Conservation (phyloP, 2,113 vertebrate species). For the Panurus biarmicus region DNA sequence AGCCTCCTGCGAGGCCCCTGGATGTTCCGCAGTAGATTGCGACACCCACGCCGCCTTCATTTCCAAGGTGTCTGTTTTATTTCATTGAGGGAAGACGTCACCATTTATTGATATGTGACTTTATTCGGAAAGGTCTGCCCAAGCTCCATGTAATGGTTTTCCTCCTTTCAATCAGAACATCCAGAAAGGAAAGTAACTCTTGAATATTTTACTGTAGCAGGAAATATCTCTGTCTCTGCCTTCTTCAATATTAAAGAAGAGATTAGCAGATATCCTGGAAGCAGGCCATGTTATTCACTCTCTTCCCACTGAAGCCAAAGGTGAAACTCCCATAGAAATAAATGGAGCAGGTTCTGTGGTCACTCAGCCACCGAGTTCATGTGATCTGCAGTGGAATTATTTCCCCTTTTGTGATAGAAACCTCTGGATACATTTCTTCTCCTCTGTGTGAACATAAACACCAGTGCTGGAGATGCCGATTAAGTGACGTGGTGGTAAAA, state of each 20-base stretch:
- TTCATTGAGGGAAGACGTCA: slow-evolving; percentile 25
- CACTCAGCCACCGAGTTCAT: neutral
- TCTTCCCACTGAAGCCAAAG: slow-evolving; percentile 33
- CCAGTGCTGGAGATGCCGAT: neutral
- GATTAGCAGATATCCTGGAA: slow-evolving; percentile 51
- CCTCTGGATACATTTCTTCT: neutral
- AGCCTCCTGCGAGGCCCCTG: slow-evolving; percentile 3
- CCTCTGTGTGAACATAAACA: neutral
- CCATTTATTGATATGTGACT: slow-evolving; percentile 8
- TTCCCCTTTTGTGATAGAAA: slow-evolving; percentile 16
- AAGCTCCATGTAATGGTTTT: slow-evolving; percentile 6
- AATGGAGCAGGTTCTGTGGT: slow-evolving; percentile 6
- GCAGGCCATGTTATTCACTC: slow-evolving; percentile 7
- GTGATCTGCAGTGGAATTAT: neutral
- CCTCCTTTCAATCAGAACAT: slow-evolving; percentile 2
- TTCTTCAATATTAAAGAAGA: slow-evolving; percentile 49
- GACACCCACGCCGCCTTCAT: neutral
- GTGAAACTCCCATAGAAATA: slow-evolving; percentile 23
- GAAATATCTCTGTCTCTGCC: slow-evolving; percentile 41
- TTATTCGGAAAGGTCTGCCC: neutral
- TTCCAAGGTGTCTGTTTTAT: slow-evolving; percentile 43
- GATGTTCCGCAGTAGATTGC: neutral
- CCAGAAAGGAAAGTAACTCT: slow-evolving; percentile 46
- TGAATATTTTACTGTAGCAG: slow-evolving; percentile 25
- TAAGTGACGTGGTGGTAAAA: neutral